These are phyloP conservation scores for Berghia stephanieae DNA, from an alignment of 1,140 invertebrate species.

Conservation along the genomic window DNA sequence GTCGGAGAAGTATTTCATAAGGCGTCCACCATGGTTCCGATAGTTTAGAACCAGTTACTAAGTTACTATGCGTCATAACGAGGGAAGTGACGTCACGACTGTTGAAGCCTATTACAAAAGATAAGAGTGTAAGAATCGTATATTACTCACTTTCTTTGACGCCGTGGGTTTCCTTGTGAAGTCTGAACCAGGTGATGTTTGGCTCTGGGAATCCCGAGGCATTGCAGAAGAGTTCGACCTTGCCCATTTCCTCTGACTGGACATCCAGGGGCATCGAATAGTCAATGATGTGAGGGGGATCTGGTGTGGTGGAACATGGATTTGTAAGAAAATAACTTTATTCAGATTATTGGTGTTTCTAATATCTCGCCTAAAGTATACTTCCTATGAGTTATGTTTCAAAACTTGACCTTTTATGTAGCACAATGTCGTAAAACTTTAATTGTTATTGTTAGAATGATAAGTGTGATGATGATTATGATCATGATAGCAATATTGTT, in stretches of 20 bases:
- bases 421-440: background rate
- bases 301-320: too few relatives aligned
- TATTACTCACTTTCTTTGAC: conserved; percentile 36
- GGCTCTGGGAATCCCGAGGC: conserved; percentile 57
- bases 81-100: too few relatives aligned
- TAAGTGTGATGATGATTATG: too few relatives aligned
- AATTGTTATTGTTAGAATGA: too few relatives aligned
- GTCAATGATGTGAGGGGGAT: conserved; percentile 47
- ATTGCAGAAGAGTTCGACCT: conserved; percentile 57
- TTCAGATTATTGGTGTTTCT: background rate
- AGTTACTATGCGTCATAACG: too few relatives aligned
- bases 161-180: conserved; percentile 21
- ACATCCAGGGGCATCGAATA: conserved; percentile 40
- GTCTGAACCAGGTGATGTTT: conserved; percentile 54
- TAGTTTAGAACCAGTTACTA: too few relatives aligned
- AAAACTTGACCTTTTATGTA: background rate
- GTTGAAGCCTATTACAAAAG: too few relatives aligned
- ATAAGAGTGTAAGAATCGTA: too few relatives aligned
- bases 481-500: too few relatives aligned
- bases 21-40: too few relatives aligned
- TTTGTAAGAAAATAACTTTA: conserved; percentile 25
- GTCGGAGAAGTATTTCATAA: too few relatives aligned
- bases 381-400: background rate
- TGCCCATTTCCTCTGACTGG: conserved; percentile 50
- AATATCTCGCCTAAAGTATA: background rate